Evolutionary conservation across 2,797 vertebrate species (phyloP), one percentile per base, ranked within the genome.

Genomic region (Hafferia zeledoni): DNA sequence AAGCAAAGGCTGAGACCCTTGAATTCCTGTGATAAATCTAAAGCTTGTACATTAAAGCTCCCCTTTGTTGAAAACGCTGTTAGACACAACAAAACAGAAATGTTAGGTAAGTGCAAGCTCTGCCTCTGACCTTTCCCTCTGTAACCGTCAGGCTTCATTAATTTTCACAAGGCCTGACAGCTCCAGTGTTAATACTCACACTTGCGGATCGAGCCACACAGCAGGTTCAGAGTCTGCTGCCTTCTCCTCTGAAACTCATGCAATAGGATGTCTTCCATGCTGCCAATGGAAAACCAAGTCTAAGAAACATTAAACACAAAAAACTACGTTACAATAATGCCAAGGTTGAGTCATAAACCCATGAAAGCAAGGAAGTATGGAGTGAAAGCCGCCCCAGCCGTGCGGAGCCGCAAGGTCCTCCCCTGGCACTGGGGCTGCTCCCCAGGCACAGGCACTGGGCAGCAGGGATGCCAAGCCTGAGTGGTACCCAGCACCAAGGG

Each of bases 241-340:
- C 97, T 98, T 98, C 98, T 98, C 98, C 98, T 98, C 97, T 97
- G 93, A 98, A 98, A 98, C 97, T 98, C 97, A 98, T 97, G 97
- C 97, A 98, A 97, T 98, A 98, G 95, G 97, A 74, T 98, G 98
- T 97, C 98, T 96, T 98, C 98, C 97, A 98, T 97, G 97, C 97
- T 98, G 97, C 97, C 97, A 98, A 98, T 98, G 97, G 98, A 97
- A 98, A 98, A 98, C 97, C 97, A 97, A 97, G 98, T 98, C 98
- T 98, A 96, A 98, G 98, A 97, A 98, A 98, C 97, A 98, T 97
- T 98, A 98, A 98, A 98, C 98, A 98, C 98, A 98, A 97, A 98
- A 98, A 98, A 97, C 98, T 98, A 97, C 92, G 97, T 98, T 97
- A 98, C 96, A 97, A 97, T 96, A 96, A 95, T 90, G 92, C 94